Percentiles rank a stretch among this genome's conserved stretches.
Conservation (phyloP, 2,113 vertebrate genomes). For the Lonchura striata region DNA sequence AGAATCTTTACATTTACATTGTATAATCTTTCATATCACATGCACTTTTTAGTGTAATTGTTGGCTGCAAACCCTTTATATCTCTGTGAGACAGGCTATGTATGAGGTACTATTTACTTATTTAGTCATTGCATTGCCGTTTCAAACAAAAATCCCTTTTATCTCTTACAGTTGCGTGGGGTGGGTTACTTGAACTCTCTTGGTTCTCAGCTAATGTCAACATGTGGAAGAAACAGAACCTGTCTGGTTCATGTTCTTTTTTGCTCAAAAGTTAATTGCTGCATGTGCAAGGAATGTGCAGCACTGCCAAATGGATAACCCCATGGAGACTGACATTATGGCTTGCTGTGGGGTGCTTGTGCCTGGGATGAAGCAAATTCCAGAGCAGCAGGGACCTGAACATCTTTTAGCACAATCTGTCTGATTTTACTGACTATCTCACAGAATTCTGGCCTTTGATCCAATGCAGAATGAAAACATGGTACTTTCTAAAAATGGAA, state of each 20-base stretch:
- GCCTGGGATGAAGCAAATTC: background rate
- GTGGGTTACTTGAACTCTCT: conserved; percentile 13
- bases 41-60: background rate
- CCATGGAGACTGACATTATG: background rate
- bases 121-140: background rate
- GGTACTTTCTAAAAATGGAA: background rate
- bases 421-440: background rate
- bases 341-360: background rate
- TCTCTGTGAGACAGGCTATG: background rate
- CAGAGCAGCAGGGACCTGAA: background rate
- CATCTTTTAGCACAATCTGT: background rate
- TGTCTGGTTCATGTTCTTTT: background rate
- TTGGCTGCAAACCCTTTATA: background rate
- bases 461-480: background rate
- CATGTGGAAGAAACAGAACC: background rate
- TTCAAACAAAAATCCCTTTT: conserved; percentile 11
- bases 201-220: conserved; percentile 18
- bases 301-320: background rate
- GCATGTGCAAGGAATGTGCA: background rate
- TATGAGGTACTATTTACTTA: background rate
- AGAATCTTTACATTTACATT: background rate
- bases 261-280: background rate
- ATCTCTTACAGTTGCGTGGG: background rate
- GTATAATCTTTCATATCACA: background rate
- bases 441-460: background rate